Evolutionary conservation across 92 coral and sea anemone species (phyloP), one percentile per base, ranked within the genome.

Genomic region (Montipora capitata): DNA sequence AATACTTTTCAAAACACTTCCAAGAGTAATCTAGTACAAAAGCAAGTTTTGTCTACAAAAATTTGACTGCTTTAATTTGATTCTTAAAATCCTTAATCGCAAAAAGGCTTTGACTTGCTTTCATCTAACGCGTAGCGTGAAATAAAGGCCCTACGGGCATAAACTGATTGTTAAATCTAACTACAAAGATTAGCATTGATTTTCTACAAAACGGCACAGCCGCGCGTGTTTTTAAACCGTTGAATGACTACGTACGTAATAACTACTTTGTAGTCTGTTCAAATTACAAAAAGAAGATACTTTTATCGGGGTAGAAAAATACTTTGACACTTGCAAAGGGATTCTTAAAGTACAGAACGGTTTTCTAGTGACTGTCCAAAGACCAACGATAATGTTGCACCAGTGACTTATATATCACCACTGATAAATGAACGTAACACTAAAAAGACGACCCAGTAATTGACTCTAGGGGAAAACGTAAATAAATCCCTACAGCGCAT

Each of bases 1-100:
- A 79, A 61, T 94, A 45, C 86, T 90, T n/a, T 88, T 91, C 40
- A 92, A 77, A 68, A 66, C 79, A 14, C 90, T 90, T 4, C 77
- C 83, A 40, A 80, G 41, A 74, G 43, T 90, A 16, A 57, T 90
- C 41, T 90, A 38, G 84, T 16, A 27, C 35, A 14, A 35, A 10
- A 10, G 14, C 11, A 27, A 27, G 35, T 27, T 27, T 27, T 27
- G 1, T 27, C 35, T 27, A 27, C 35, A 27, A 27, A 27, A 27
- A 27, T 2, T 27, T 27, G 35, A 27, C 35, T 27, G 41, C 9
- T 35, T 78, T 78, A 63, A 10, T 66, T 67, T 45, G 7, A 79
- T 45, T 79, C 48, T 18, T 45, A 4, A 45, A 45, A 45, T 45
- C 4, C 9, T 45, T 4, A 4, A 8, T 0, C 51, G 66, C 5